Percentiles rank a stretch among this genome's conserved stretches.
phyloP scores from a whole-genome alignment of 2,113 vertebrate genomes.

The Coreoperca whiteheadi region DNA sequence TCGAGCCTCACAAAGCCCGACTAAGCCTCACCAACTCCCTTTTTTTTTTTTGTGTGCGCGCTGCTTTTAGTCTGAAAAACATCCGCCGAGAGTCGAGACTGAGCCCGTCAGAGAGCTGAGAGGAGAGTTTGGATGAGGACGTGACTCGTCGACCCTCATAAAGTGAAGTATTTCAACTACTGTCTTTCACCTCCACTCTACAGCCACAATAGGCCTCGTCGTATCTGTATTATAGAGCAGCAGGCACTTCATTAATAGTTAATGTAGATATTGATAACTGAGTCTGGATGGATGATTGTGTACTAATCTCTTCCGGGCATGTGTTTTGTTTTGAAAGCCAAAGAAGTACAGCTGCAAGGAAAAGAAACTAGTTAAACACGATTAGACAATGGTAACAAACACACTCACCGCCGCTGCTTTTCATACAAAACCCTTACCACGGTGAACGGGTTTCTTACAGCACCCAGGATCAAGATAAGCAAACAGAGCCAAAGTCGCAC shows the following conservation, averaged over 20 bases:
- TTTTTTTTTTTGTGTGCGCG: neutral
- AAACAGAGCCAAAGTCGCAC: slow-evolving; percentile 4
- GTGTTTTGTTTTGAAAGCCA: neutral
- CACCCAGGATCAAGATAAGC: neutral
- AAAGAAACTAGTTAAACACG: slow-evolving; percentile 26
- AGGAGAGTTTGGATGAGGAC: slow-evolving; percentile 9
- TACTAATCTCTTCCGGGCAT: neutral
- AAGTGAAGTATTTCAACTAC: too few species aligned
- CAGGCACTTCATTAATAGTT: neutral
- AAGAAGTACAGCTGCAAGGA: neutral
- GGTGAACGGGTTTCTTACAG: slow-evolving; percentile 9
- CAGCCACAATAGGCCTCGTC: too few species aligned
- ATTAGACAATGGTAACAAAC: neutral
- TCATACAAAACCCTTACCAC: neutral
- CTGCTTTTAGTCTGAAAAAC: slow-evolving; percentile 29
- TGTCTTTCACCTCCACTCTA: too few species aligned
- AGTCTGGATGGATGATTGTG: neutral
- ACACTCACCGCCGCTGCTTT: slow-evolving; percentile 20
- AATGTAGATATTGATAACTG: neutral
- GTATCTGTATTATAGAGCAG: neutral
- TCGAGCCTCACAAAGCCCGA: slow-evolving; percentile 47
- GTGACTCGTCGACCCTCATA: neutral
- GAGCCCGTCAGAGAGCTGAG: neutral
- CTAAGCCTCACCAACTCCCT: slow-evolving; percentile 40
- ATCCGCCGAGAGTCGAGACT: slow-evolving; percentile 2